Conservation (phyloP, 2,113 vertebrate species). For the Oostethus manadensis region DNA sequence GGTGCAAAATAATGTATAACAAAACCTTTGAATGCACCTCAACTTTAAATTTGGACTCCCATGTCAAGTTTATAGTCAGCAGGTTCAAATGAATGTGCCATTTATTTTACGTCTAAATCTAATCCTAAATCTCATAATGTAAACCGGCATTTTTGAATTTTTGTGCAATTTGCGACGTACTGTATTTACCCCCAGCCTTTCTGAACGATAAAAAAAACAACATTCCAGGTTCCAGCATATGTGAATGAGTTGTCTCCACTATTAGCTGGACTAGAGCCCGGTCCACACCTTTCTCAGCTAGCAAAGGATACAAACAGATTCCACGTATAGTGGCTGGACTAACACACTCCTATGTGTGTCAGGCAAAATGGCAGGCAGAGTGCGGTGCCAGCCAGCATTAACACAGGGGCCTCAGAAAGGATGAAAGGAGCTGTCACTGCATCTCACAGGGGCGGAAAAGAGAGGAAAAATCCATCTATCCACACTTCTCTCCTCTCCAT, state of each 20-base stretch:
- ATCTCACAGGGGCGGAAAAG: slow-evolving; percentile 54
- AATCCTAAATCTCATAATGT: too few species aligned
- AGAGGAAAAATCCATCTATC: slow-evolving; percentile 70
- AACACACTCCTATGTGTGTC: slow-evolving; percentile 46
- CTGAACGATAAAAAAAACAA: too few species aligned
- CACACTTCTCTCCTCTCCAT: slow-evolving; percentile 45
- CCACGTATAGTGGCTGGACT: slow-evolving; percentile 58
- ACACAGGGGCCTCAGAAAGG: slow-evolving; percentile 64
- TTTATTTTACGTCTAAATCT: too few species aligned
- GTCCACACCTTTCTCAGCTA: slow-evolving; percentile 62
- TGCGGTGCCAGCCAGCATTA: slow-evolving; percentile 71
- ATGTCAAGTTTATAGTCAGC: too few species aligned
- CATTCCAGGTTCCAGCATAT: too few species aligned
- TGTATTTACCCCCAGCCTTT: too few species aligned
- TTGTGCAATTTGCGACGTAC: too few species aligned
- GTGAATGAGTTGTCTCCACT: not conserved
- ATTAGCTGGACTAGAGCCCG: slow-evolving; percentile 30
- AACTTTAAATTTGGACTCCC: too few species aligned
- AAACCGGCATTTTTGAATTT: too few species aligned
- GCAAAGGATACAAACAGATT: slow-evolving; percentile 71
- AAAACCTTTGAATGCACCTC: too few species aligned
- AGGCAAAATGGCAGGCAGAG: slow-evolving; percentile 59
- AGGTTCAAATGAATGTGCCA: too few species aligned
- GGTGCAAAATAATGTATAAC: too few species aligned
- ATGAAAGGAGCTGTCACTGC: slow-evolving; percentile 74